Evolutionary conservation across 2,113 vertebrate genomes (phyloP), one percentile per base, ranked within the genome.

Genomic region (Zosterops lateralis): DNA sequence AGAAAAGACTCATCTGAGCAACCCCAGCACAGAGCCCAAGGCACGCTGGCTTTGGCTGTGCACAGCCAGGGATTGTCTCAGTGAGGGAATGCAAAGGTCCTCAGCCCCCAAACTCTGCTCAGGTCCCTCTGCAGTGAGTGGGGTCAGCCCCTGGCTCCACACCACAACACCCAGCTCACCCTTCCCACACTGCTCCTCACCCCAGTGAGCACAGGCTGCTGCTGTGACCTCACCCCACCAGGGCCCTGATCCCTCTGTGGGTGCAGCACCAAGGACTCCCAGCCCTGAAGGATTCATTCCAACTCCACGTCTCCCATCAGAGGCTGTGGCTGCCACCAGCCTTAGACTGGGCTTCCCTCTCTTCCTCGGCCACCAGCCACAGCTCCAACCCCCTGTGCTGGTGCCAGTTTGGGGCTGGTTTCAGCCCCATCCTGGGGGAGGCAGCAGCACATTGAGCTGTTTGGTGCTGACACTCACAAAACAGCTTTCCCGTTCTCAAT

Each of bases 61-160:
- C 18, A 2, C 0, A 0, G 87, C 64, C 79, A 70, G 45, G 87
- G 84, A 84, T 81, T 87, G 87, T 36, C 91, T 89, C 95, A 90
- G 76, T 5, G 83, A 93, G 84, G 94, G 94, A 95, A 96, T 92
- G 93, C 65, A 86, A 90, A 91, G 40, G 92, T 94, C 82, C 81
- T 74, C 82, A 6, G 94, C 74, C 56, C 85, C 78, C 61, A 78
- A 78, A 84, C 47, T 22, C 84, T 62, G 80, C 87, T 44, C 79
- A n/a, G 79, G 61, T 19, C 28, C 20, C 9, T 7, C 51, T 3
- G 3, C 51, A 57, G 60, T 0, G 1, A 64, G 81, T 2, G 0
- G 76, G 68, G 26, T 32, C 90, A 47, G 87, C 50, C 51, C 85
- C 68, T 3, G 26, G 47, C 73, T 77, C 64, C 73, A 45, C 54